phyloP scores from a whole-genome alignment of 1,140 invertebrate genomes.

The Eueides isabella region DNA sequence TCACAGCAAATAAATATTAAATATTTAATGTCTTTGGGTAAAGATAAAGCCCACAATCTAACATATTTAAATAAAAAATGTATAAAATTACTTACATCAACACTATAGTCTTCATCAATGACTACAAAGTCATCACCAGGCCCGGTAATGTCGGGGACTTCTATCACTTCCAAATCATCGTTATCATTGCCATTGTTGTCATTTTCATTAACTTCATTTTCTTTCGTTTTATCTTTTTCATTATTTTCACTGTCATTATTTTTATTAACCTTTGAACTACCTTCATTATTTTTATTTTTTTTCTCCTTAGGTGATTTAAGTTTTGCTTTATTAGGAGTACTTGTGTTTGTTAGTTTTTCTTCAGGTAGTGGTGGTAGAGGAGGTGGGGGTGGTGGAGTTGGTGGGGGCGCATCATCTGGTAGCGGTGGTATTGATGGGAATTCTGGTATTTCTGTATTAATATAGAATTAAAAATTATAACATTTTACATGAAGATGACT shows the following conservation, averaged over 20 bases:
- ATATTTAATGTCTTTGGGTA: too few relatives aligned
- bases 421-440: constrained; percentile 82
- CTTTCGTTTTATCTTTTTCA: not conserved
- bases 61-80: not conserved
- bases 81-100: constrained; percentile 10
- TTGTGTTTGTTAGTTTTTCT: constrained; percentile 15
- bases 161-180: constrained; percentile 45
- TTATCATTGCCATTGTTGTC: constrained; percentile 18
- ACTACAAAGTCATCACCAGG: constrained; percentile 51
- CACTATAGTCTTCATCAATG: constrained; percentile 55
- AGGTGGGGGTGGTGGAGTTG: constrained; percentile 63
- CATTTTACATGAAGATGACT: not conserved
- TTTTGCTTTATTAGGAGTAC: not conserved
- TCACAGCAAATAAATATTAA: too few relatives aligned
- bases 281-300: not conserved
- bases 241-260: constrained; percentile 30
- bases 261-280: not conserved
- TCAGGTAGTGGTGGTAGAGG: constrained; percentile 41
- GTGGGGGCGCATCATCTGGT: constrained; percentile 75
- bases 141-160: constrained; percentile 59
- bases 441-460: constrained; percentile 52
- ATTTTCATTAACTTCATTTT: constrained; percentile 20
- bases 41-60: too few relatives aligned
- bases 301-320: constrained; percentile 18
- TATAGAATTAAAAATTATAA: not conserved